phyloP scores from a whole-genome alignment of 2,888 invertebrate species.

The Andricus curvator region DNA sequence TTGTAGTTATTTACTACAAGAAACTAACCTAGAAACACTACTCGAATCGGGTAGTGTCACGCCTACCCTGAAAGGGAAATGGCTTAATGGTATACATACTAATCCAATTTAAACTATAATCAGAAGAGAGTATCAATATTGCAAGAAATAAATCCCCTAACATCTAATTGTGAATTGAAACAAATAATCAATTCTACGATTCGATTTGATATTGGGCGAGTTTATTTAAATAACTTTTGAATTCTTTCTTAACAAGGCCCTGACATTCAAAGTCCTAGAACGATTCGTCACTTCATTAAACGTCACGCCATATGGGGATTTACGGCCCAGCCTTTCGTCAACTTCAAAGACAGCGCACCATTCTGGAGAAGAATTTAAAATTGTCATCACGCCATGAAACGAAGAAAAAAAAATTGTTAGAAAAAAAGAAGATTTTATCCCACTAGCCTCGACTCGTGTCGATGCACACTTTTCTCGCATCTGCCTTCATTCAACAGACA shows the following conservation, averaged over 20 bases:
- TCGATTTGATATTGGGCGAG: no score
- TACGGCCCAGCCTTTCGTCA: background rate
- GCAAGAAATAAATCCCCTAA: no score
- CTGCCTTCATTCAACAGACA: slow-evolving; percentile 27
- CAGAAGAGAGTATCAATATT: no score
- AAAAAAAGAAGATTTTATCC: slow-evolving; percentile 27
- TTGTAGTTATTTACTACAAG: no score
- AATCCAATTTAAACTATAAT: no score
- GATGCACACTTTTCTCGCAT: slow-evolving; percentile 26
- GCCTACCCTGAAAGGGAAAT: no score
- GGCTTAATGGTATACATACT: no score
- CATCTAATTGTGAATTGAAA: no score
- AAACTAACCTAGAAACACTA: no score
- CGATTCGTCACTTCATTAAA: background rate
- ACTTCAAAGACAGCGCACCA: background rate
- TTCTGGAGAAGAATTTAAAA: background rate
- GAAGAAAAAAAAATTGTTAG: background rate
- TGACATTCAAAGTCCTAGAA: background rate
- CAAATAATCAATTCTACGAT: no score
- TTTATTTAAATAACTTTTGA: background rate
- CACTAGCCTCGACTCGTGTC: slow-evolving; percentile 21
- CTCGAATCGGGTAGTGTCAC: no score
- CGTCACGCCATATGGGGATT: slow-evolving; percentile 1
- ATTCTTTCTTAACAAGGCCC: background rate
- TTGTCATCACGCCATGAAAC: slow-evolving; percentile 6